These are phyloP conservation scores for Echinops telfairi DNA, from an alignment of 2,113 vertebrate genomes.

Conservation along the genomic window DNA sequence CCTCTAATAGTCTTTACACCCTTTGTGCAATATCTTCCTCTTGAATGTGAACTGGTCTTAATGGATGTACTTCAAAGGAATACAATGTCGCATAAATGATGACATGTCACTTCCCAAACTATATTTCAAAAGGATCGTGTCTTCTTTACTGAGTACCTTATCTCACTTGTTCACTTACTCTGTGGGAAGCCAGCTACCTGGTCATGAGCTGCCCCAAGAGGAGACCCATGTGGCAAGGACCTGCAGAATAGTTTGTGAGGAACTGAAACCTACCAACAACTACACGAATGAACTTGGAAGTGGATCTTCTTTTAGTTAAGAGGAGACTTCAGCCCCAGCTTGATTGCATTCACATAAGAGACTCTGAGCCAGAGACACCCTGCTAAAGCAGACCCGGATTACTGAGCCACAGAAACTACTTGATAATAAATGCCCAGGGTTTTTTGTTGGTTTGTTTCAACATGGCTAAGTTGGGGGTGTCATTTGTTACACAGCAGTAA, in stretches of 20 bases:
- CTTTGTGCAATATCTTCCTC: background rate
- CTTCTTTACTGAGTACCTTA: background rate
- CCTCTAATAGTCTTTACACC: background rate
- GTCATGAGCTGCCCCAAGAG: background rate
- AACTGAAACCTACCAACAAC: background rate
- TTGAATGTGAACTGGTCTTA: background rate
- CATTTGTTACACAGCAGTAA: constrained; percentile 13
- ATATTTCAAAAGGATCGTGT: background rate
- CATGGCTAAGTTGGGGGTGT: background rate
- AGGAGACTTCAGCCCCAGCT: background rate
- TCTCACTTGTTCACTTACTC: background rate
- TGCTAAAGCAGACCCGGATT: background rate
- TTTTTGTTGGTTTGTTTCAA: background rate
- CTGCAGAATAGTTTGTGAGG: background rate
- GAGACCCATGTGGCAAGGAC: background rate
- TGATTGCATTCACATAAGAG: background rate
- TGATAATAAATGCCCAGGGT: background rate
- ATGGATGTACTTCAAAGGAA: background rate
- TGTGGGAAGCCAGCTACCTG: background rate
- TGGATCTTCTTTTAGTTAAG: background rate
- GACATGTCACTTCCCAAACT: background rate
- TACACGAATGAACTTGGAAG: background rate
- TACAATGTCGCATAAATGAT: background rate
- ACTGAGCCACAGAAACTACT: background rate
- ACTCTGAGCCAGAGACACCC: background rate